Evolutionary conservation across 2,888 invertebrate genomes (phyloP), one percentile per base, ranked within the genome.

Genomic region (Thymelicus acteon): DNA sequence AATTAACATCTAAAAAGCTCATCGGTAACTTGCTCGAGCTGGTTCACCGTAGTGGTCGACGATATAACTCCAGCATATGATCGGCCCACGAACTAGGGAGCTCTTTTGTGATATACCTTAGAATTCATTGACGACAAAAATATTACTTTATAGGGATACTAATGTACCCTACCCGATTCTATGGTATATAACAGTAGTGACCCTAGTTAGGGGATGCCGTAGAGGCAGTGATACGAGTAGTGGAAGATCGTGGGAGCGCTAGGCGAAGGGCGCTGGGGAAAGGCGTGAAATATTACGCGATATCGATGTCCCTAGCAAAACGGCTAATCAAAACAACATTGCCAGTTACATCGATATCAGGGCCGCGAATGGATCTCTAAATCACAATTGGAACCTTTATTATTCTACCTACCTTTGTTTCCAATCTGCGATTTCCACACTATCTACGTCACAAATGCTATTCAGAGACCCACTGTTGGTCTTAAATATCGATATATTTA

Each of bases 221-320:
- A 84, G 74, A 80, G 90, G 90, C 87, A 78, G 85, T 88, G 88
- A 85, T 84, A 57, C 57, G 57, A 57, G 15, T 57, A 87, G 85
- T 90, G 89, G 90, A 91, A 91, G 91, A 91, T 89, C 87, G 85
- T 86, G 87, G 84, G 87, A 85, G 89, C 89, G 89, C 91, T 83
- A 88, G 87, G 86, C 86, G 83, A 89, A 88, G 88, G 87, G 88
- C 91, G 90, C 89, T 81, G 77, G 83, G 86, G 80, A 80, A 76
- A 87, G 80, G 85, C 83, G 81, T 83, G 82, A 82, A 82, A 77
- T 69, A 69, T 73, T 76, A 77, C 75, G 75, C 75, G 74, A 77
- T 75, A 72, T 69, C 79, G 77, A 83, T 76, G 79, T 72, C 74
- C 72, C 77, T 80, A 75, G 76, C 81, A 77, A 77, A 73, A 65